Conservation (phyloP, 2,888 invertebrate genomes). For the Automeris io region DNA sequence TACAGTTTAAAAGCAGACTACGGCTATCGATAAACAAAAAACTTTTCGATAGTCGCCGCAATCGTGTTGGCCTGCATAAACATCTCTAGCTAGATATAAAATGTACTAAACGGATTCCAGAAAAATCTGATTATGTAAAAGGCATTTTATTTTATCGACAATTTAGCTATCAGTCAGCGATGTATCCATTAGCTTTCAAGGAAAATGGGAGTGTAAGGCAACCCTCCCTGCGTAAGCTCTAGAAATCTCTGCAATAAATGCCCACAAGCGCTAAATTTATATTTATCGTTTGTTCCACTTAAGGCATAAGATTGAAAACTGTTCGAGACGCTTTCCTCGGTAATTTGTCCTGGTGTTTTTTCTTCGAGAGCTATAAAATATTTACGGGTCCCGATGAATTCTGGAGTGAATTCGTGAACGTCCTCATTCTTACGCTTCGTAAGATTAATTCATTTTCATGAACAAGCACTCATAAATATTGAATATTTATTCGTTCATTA, state of each 20-base stretch:
- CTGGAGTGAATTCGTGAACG: slow-evolving; percentile 45
- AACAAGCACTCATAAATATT: slow-evolving; percentile 50
- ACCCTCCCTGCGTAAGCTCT: slow-evolving; percentile 43
- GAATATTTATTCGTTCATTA: slow-evolving; percentile 26
- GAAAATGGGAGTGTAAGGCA: slow-evolving; percentile 16
- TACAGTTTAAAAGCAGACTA: too few species aligned
- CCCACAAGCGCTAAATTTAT: slow-evolving; percentile 69
- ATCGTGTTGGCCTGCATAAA: too few species aligned
- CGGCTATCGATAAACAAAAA: too few species aligned
- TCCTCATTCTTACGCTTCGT: slow-evolving; percentile 50
- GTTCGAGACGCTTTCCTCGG: slow-evolving; percentile 58
- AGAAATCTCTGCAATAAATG: slow-evolving; percentile 72
- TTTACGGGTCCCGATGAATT: slow-evolving; percentile 69
- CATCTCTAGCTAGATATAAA: too few species aligned
- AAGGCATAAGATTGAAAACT: slow-evolving; percentile 73
- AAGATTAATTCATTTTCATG: slow-evolving; percentile 67
- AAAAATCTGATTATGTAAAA: slow-evolving; percentile 7
- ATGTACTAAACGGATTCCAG: neutral
- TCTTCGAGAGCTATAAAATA: slow-evolving; percentile 63
- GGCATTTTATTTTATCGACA: slow-evolving; percentile 4
- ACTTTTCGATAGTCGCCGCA: too few species aligned
- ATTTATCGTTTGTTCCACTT: slow-evolving; percentile 73
- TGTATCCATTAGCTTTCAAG: slow-evolving; percentile 11
- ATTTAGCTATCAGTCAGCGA: slow-evolving; percentile 7
- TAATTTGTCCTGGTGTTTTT: slow-evolving; percentile 65